phyloP scores from a whole-genome alignment of 2,113 vertebrate species.

The Nycticorax nycticorax region DNA sequence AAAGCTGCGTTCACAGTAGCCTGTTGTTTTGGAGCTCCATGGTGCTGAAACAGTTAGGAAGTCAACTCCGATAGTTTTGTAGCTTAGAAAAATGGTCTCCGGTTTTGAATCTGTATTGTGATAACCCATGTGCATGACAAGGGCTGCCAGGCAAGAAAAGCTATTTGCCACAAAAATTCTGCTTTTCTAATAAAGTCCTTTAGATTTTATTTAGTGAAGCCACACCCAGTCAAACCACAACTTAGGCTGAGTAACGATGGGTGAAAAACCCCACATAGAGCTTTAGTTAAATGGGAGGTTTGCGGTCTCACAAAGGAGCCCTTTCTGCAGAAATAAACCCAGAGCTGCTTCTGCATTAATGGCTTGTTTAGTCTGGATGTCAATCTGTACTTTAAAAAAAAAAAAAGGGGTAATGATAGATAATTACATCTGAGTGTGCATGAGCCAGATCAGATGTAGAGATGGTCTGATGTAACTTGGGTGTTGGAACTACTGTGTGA shows the following conservation, averaged over 20 bases:
- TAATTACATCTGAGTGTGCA: conserved; percentile 8
- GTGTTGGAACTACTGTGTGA: not conserved
- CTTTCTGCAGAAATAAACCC: conserved; percentile 27
- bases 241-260: not conserved
- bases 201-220: not conserved
- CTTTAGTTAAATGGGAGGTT: not conserved
- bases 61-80: not conserved
- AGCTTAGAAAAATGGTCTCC: not conserved
- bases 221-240: not conserved
- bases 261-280: not conserved
- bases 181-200: not conserved
- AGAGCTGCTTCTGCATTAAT: not conserved
- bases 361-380: conserved; percentile 52
- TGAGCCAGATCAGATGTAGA: conserved; percentile 22
- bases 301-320: not conserved
- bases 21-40: not conserved
- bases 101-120: not conserved
- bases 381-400: not conserved
- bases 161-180: not conserved
- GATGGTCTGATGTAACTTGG: not conserved
- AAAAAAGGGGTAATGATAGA: not conserved
- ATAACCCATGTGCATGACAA: not conserved
- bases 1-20: not conserved
- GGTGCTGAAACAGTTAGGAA: not conserved
- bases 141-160: not conserved